Base-by-base conservation (phyloP, 2,113 vertebrate genomes). In the Phyllopteryx taeniolatus region DNA sequence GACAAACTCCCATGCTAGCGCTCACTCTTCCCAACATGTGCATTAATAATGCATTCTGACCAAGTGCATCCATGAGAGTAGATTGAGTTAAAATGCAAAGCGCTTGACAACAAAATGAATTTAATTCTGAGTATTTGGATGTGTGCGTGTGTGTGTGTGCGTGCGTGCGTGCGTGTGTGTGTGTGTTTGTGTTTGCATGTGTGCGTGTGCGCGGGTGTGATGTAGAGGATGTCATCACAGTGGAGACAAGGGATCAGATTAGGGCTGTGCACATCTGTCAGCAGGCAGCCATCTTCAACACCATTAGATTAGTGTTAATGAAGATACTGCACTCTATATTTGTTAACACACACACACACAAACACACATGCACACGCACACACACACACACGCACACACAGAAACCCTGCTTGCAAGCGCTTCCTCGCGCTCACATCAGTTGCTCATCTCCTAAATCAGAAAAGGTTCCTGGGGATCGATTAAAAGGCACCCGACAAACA, bases 41-140 rank as follows among this genome's bases (percentile, higher is more conserved):
- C 64, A 75, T 89, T 86, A 87, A 89, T 89, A 90, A 89, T 90
- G 72, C 77, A 87, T 89, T 83, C 83, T 14, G 43, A 80, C 86
- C 76, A 78, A 80, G 84, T 78, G 79, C 82, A 78, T 76, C 49
- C 3, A 81, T 85, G 75, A 78, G 70, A 64, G 63, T 74, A 81
- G 84, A 89, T 90, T 84, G 74, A 88, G 87, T 91, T 88, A 89
- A 67, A 74, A 90, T 90, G 87, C 87, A 90, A 91, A 91, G 83
- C 79, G 79, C 74, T 86, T 72, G 74, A 80, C 84, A 83, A 71
- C 77, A 88, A 90, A 89, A 79, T 82, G 83, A 84, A 89, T 91
- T 89, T 75, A 71, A 83, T 78, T 83, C 78, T 83, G 83, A 74
- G 69, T 59, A 62, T 72, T 12, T 46, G 49, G 60, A 42, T 51